phyloP scores from a whole-genome alignment of 2,888 invertebrate species.

The Apomyelois bistriatella region DNA sequence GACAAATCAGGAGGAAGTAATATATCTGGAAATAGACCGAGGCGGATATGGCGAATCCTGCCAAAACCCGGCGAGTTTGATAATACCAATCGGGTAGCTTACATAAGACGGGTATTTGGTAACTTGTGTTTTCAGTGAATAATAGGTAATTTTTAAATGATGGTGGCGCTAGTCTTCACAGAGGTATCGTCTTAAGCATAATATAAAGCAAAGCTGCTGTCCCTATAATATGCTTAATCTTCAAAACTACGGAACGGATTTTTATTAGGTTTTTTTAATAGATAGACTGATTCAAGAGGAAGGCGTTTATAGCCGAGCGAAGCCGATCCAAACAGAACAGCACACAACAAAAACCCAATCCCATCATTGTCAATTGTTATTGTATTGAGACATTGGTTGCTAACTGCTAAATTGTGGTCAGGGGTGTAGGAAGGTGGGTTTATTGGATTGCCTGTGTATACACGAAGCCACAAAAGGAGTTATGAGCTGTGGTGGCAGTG shows the following conservation, averaged over 20 bases:
- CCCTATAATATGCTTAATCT: too few species aligned
- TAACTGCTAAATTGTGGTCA: not conserved
- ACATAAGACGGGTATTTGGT: too few species aligned
- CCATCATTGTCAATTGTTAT: slow-evolving; percentile 2
- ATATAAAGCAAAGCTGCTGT: too few species aligned
- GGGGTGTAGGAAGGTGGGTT: not conserved
- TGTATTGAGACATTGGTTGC: not conserved
- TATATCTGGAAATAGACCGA: not conserved
- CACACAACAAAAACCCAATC: not conserved
- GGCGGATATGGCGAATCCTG: not conserved
- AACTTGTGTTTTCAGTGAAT: too few species aligned
- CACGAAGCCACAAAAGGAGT: not conserved
- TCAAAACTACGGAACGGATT: too few species aligned
- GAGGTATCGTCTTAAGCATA: too few species aligned
- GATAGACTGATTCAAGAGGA: too few species aligned
- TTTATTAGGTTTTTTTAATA: too few species aligned
- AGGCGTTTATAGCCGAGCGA: too few species aligned
- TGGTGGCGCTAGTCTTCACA: too few species aligned
- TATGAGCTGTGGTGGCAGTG: not conserved
- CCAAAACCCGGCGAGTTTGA: not conserved
- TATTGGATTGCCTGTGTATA: not conserved
- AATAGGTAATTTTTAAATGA: too few species aligned
- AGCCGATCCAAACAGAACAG: not conserved
- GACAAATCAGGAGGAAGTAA: slow-evolving; percentile 1
- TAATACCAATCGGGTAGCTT: not conserved